Evolutionary conservation across 1,140 invertebrate genomes (phyloP), one percentile per base, ranked within the genome.

Genomic region (Drosophila persimilis): DNA sequence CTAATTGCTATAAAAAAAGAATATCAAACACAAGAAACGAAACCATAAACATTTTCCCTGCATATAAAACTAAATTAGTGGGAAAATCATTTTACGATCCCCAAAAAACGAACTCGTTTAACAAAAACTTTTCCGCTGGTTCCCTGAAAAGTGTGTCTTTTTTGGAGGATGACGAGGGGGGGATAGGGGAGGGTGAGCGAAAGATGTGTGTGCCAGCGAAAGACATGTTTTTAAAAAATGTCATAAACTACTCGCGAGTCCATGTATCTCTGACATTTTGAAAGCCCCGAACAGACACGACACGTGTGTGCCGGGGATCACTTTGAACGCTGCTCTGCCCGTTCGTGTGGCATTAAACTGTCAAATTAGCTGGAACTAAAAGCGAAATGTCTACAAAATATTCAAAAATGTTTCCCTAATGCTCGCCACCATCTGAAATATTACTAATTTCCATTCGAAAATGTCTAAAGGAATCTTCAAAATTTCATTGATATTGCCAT

Each of bases 171-270:
- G 24, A 2, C 20, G 1, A 20, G 2, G 7, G 29, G 29, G 8
- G 43, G 22, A 39, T 1, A 9, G 26, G 17, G 44, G 47, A 57
- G 39, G 26, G 26, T 44, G 73, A 44, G 61, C 67, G 56, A 71
- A 74, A 80, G 64, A 64, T 67, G 73, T 69, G 56, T 64, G 62
- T 59, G 59, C 65, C 69, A 63, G 53, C 56, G 56, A 11, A 53
- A 62, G 78, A 85, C 73, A 77, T 80, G 81, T 80, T 72, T 86
- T 86, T 81, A 62, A 58, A 74, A 86, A 88, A 86, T 86, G 81
- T 81, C 81, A 86, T 86, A 86, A 86, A 86, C 77, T 69, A 86
- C 58, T 65, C 73, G 52, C 55, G 64, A 76, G 75, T 73, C 73
- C 73, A 73, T 81, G 65, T 80, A 80, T 58, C 47, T 59, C 77